Conservation (phyloP, 2,797 vertebrate species). For the Prionace glauca region DNA sequence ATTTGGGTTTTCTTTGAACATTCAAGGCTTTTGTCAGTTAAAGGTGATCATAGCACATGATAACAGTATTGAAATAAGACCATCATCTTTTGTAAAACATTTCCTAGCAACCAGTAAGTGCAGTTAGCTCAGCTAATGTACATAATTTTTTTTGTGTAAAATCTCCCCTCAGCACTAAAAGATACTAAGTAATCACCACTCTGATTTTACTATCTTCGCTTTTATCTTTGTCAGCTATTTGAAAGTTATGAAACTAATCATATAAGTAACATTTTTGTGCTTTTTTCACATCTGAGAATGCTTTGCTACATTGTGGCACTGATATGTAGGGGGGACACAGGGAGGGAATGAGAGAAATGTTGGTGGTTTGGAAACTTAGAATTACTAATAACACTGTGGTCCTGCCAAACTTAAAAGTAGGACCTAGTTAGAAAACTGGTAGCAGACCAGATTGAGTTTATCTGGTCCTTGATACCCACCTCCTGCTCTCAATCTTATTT, state of each 20-base stretch:
- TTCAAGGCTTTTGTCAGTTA: constrained; percentile 19
- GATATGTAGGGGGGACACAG: not conserved
- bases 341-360: not conserved
- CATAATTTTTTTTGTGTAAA: constrained; percentile 15
- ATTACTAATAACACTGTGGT: not conserved
- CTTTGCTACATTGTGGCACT: not conserved
- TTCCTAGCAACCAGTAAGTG: constrained; percentile 36
- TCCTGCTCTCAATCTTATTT: too few species aligned
- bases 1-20: constrained; percentile 7
- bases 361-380: too few species aligned
- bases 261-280: not conserved
- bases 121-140: constrained; percentile 23
- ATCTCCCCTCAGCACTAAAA: not conserved
- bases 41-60: constrained; percentile 16
- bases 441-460: not conserved
- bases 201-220: constrained; percentile 3
- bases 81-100: constrained; percentile 35
- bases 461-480: too few species aligned
- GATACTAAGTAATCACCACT: not conserved
- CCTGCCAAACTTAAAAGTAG: not conserved
- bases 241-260: constrained; percentile 12
- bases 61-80: constrained; percentile 11
- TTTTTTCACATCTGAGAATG: not conserved
- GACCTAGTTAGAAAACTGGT: not conserved
- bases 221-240: constrained; percentile 24